A percentile compares a stretch with the other conserved stretches of the same genome.
These are phyloP conservation scores for Cacatua alba DNA, from an alignment of 2,113 vertebrate species.

Conservation along the genomic window DNA sequence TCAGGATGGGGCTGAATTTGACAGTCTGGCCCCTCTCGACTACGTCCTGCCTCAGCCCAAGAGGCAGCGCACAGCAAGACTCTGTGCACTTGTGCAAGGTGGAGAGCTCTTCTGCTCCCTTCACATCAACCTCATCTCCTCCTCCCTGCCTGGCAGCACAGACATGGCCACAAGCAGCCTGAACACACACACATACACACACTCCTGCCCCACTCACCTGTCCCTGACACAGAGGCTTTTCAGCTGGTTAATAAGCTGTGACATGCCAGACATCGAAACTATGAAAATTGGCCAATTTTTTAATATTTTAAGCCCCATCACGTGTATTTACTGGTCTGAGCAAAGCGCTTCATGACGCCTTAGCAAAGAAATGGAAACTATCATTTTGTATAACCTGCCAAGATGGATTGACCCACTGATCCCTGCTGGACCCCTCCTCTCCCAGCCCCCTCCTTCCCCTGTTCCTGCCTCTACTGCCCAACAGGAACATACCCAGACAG, in stretches of 20 bases:
- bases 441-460: not conserved
- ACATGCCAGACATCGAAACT: slow-evolving; percentile 45
- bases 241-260: slow-evolving; percentile 1
- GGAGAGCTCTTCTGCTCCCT: not conserved
- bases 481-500: not conserved
- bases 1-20: slow-evolving; percentile 29
- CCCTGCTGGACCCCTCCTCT: not conserved
- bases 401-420: slow-evolving; percentile 32
- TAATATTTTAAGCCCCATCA: slow-evolving; percentile 59
- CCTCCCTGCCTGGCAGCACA: accelerated
- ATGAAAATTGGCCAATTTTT: slow-evolving; percentile 67
- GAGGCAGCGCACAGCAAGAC: not conserved
- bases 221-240: not conserved
- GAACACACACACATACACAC: not conserved
- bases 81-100: accelerated
- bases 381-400: slow-evolving; percentile 33
- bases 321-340: not conserved
- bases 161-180: not conserved
- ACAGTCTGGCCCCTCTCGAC: not conserved
- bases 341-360: not conserved
- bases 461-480: not conserved
- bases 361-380: slow-evolving; percentile 15
- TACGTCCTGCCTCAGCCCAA: not conserved
- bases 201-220: not conserved
- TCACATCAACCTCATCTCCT: accelerated